These are phyloP conservation scores for Lanius ludovicianus DNA, from an alignment of 2,113 vertebrate species.

Conservation along the genomic window DNA sequence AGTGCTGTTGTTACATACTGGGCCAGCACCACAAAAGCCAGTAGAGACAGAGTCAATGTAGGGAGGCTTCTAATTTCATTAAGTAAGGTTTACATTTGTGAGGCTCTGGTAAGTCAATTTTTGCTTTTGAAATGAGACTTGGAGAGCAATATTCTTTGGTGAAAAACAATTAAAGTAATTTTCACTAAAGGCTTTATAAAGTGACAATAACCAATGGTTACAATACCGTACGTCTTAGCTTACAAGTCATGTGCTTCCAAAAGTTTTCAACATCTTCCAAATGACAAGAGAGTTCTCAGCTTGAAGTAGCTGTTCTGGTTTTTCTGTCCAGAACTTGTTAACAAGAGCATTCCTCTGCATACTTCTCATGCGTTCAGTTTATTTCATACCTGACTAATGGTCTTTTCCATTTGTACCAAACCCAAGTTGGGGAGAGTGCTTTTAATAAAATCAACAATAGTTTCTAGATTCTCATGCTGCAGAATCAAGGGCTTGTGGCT, in stretches of 20 bases:
- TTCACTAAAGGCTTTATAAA: background rate
- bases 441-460: conserved; percentile 95
- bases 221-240: background rate
- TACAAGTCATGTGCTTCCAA: background rate
- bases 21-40: background rate
- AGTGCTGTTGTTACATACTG: background rate
- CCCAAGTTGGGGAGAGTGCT: conserved; percentile 91
- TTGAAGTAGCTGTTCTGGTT: background rate
- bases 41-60: background rate
- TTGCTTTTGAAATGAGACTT: background rate
- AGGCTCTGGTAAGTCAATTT: background rate
- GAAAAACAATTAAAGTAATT: background rate
- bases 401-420: conserved; percentile 96
- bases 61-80: background rate
- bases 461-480: conserved; percentile 92
- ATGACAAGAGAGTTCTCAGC: background rate
- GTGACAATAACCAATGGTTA: background rate
- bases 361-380: background rate
- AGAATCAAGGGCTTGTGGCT: conserved; percentile 94
- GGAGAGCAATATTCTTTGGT: background rate
- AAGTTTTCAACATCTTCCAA: background rate
- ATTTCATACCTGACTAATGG: conserved; percentile 89
- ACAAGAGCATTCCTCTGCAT: background rate
- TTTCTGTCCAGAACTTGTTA: background rate
- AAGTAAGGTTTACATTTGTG: background rate